Conservation (phyloP, 2,888 invertebrate species). For the Polyommatus iphigenia region DNA sequence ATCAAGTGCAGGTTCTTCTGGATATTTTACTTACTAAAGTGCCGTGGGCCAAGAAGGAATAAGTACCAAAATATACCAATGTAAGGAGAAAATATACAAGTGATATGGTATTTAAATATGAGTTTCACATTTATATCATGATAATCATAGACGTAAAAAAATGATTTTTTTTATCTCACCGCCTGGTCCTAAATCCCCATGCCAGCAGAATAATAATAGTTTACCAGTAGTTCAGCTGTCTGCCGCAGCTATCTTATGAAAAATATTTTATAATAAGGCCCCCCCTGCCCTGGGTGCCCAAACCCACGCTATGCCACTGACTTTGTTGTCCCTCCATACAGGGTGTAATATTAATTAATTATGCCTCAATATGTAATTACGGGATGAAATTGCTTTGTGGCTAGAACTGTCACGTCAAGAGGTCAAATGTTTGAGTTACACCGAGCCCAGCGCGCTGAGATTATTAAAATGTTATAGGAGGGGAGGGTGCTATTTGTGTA, state of each 20-base stretch:
- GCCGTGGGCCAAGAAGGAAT: background rate
- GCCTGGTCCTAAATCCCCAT: no score
- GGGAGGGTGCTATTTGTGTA: no score
- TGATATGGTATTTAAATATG: no score
- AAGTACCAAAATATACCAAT: background rate
- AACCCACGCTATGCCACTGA: background rate
- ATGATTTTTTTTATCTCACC: no score
- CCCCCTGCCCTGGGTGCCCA: background rate
- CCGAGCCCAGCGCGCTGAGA: background rate
- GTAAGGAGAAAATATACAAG: background rate
- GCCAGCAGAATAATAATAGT: no score
- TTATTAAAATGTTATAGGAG: background rate
- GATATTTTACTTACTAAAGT: background rate
- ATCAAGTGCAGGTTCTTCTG: background rate
- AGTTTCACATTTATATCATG: no score
- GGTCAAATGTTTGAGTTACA: background rate
- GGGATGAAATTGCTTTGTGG: constrained; percentile 5
- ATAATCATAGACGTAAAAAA: no score
- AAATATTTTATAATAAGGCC: no score
- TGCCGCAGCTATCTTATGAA: no score
- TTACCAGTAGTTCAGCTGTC: no score
- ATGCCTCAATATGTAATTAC: background rate
- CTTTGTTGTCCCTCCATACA: background rate
- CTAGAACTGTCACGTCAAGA: background rate
- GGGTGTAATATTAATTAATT: background rate